phyloP scores from a whole-genome alignment of 2,113 vertebrate species.

The Poecile atricapillus region DNA sequence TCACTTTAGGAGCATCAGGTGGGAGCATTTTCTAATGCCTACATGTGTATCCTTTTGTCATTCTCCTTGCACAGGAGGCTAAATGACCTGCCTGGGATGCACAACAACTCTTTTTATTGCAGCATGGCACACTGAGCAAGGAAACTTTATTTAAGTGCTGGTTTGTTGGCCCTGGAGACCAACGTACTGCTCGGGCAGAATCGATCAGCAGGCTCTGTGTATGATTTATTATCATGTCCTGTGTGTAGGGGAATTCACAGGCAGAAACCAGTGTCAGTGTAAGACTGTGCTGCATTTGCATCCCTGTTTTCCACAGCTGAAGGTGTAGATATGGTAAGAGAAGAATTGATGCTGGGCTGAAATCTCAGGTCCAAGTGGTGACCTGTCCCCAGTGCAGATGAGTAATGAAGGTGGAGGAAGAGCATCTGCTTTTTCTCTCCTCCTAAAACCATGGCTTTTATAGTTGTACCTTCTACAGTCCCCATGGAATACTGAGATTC shows the following conservation, averaged over 20 bases:
- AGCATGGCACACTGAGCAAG: background rate
- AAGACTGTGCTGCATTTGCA: background rate
- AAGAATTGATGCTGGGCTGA: background rate
- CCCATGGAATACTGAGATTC: background rate
- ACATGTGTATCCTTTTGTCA: background rate
- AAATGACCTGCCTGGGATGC: background rate
- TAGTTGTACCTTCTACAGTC: background rate
- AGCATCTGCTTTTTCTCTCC: background rate
- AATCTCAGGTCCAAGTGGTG: background rate
- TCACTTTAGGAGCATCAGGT: slow-evolving; percentile 6
- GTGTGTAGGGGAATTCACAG: background rate
- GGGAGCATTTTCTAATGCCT: background rate
- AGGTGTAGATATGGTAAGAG: background rate
- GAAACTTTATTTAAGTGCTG: slow-evolving; percentile 26
- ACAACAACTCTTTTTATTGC: background rate
- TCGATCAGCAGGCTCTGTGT: background rate
- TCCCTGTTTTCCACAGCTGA: background rate
- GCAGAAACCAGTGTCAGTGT: background rate
- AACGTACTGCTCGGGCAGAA: background rate
- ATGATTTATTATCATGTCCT: slow-evolving; percentile 25
- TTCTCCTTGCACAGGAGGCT: background rate
- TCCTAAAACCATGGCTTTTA: background rate
- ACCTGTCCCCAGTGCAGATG: background rate
- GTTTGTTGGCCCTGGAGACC: slow-evolving; percentile 20
- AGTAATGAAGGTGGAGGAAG: background rate